A percentile compares a stretch with the other conserved stretches of the same genome.
These are phyloP conservation scores for Notospermus geniculatus DNA, from an alignment of 1,140 invertebrate genomes.

Conservation along the genomic window DNA sequence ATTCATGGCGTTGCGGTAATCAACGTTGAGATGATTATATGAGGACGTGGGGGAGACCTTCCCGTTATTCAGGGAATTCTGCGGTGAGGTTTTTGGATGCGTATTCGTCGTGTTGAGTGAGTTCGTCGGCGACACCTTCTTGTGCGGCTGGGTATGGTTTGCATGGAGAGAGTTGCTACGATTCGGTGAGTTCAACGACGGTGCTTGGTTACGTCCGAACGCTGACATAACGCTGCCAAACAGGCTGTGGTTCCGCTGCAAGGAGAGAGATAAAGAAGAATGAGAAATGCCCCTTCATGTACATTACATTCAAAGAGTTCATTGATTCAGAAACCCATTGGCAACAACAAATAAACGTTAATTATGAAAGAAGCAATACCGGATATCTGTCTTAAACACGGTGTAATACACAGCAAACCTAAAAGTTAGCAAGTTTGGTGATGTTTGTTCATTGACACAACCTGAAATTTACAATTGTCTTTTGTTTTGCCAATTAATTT, in stretches of 20 bases:
- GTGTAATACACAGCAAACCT: no score
- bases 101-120: conserved; percentile 23
- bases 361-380: no score
- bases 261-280: conserved; percentile 20
- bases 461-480: no score
- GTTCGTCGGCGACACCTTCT: conserved; percentile 34
- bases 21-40: conserved; percentile 40
- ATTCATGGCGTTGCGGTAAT: conserved; percentile 41
- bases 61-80: conserved; percentile 41
- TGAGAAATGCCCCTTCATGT: no score
- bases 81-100: conserved; percentile 49
- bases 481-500: no score
- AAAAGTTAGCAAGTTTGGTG: no score
- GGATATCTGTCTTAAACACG: no score
- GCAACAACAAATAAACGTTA: no score
- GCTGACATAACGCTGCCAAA: conserved; percentile 71
- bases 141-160: conserved; percentile 29
- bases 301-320: no score
- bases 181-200: conserved; percentile 32
- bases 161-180: conserved; percentile 43
- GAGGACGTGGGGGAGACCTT: conserved; percentile 37
- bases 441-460: no score
- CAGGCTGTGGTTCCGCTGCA: conserved; percentile 90
- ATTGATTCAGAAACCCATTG: no score
- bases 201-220: conserved; percentile 16